phyloP scores from a whole-genome alignment of 2,797 vertebrate genomes.

The Todus mexicanus region DNA sequence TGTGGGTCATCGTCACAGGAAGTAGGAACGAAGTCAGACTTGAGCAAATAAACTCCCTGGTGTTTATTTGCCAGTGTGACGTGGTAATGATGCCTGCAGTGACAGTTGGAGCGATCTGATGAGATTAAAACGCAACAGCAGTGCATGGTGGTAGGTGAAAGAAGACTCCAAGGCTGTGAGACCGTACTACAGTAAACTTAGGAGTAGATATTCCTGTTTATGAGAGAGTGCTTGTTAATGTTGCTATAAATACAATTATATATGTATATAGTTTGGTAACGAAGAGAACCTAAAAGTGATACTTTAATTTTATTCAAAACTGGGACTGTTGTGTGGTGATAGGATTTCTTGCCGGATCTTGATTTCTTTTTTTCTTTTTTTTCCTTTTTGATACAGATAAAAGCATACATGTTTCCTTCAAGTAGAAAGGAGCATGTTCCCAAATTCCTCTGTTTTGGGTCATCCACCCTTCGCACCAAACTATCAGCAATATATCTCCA shows the following conservation, averaged over 20 bases:
- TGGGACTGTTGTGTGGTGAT: neutral
- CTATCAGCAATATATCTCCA: slow-evolving; percentile 57
- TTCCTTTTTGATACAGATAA: neutral
- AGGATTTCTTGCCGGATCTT: neutral
- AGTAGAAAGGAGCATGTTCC: slow-evolving; percentile 80
- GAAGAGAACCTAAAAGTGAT: neutral
- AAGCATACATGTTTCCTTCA: slow-evolving; percentile 73
- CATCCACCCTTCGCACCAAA: slow-evolving; percentile 67
- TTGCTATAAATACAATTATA: neutral
- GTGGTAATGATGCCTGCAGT: neutral
- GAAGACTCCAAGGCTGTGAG: neutral
- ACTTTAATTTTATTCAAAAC: neutral
- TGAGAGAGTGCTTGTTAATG: neutral
- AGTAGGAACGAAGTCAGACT: neutral
- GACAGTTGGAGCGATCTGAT: neutral
- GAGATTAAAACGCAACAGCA: neutral
- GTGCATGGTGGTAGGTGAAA: neutral
- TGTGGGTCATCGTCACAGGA: neutral
- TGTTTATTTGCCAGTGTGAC: neutral
- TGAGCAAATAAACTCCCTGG: neutral
- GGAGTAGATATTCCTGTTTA: neutral
- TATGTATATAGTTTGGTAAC: neutral
- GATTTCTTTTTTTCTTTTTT: neutral
- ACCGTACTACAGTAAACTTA: neutral
- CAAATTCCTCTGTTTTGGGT: slow-evolving; percentile 74